phyloP scores from a whole-genome alignment of 2,113 vertebrate genomes.

The Chrysemys picta region DNA sequence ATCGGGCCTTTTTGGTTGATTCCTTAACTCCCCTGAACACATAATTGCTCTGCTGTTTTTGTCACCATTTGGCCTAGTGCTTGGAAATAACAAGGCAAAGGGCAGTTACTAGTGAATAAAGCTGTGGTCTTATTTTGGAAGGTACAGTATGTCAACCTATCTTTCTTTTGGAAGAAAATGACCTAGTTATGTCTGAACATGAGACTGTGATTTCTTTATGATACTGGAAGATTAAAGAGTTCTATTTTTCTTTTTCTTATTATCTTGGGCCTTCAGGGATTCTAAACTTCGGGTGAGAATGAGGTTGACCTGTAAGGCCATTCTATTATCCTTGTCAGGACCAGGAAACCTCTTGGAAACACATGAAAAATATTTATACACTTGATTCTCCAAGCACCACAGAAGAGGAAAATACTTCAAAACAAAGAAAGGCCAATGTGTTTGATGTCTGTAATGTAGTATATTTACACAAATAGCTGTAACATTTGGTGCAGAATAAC shows the following conservation, averaged over 20 bases:
- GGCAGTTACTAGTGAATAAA: not conserved
- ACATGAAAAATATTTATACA: slow-evolving; percentile 51
- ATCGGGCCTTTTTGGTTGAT: not conserved
- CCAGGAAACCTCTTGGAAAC: slow-evolving; percentile 62
- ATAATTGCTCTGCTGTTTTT: not conserved
- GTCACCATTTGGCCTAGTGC: not conserved
- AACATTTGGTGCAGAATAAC: not conserved
- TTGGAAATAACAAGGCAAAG: slow-evolving; percentile 14
- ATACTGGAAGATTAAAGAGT: slow-evolving; percentile 38
- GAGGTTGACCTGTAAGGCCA: slow-evolving; percentile 49
- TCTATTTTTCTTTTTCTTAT: slow-evolving; percentile 50
- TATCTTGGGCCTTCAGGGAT: slow-evolving; percentile 36
- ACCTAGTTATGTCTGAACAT: slow-evolving; percentile 34
- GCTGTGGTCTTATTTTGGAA: slow-evolving; percentile 25
- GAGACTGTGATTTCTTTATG: slow-evolving; percentile 26
- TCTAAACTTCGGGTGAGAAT: slow-evolving; percentile 58
- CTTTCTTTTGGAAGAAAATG: slow-evolving; percentile 37
- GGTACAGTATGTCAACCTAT: not conserved
- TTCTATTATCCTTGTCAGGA: slow-evolving; percentile 46
- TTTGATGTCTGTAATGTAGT: slow-evolving; percentile 13
- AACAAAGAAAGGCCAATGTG: not conserved
- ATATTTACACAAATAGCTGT: slow-evolving; percentile 8
- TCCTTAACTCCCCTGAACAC: not conserved
- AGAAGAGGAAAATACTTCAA: slow-evolving; percentile 26
- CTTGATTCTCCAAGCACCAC: slow-evolving; percentile 30